Base-by-base conservation (phyloP, 1,140 invertebrate species). In the Rhopalosiphum padi region DNA sequence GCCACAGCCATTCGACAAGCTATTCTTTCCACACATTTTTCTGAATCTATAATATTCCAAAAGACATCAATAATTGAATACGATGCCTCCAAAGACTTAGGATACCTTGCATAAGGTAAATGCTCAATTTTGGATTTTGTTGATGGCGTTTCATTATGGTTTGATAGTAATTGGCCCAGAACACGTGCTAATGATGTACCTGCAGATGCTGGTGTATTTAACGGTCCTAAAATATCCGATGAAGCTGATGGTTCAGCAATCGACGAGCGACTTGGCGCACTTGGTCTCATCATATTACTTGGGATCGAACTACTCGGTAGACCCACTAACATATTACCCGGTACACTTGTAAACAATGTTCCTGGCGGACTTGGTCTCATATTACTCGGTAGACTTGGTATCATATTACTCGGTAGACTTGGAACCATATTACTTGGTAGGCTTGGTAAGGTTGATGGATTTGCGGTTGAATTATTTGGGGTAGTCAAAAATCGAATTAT, bases 21-120 rank as follows among this genome's bases (percentile, higher is more conserved):
- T n/a, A 51, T 82, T 51, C n/a, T 68, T 82, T 91, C 41, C 21
- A 91, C 21, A 35, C 43, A 82, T 35, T 82, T 91, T 77, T 91
- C 90, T 6, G 68, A 91, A 22, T 51, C 18, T 4, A 91, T 22
- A 8, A 82, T n/a, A 1, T 82, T 83, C 48, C 21, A 4, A n/a
- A 82, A n/a, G 15, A 77, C 4, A 22, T 25, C 43, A 35, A 82
- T 51, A 9, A n/a, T 22, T 23, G 68, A 30, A 51, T 91, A 68
- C 3, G 82, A 48, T 18, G 25, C 25, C 15, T 9, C 4, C 1
- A 43, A 30, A 18, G 22, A n/a, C 22, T 90, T n/a, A 53, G 22
- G 22, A 68, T n/a, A 9, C 60, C 60, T 30, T 30, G 4, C 25
- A 68, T 68, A 30, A 68, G 60, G 60, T n/a, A 30, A 68, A 68